Evolutionary conservation across 2,113 vertebrate species (phyloP).

Genomic region (Danio rerio): GRCz12tu NC_133185.1:36537501-36538000

Average conservation of each 20-base stretch:
- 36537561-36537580: background rate
- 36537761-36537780: constrained; percentile 57
- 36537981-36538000: constrained; percentile 17
- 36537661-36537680: constrained; percentile 37
- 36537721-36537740: constrained; percentile 63
- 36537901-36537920: constrained; percentile 76
- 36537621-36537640: constrained; percentile 15
- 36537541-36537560: background rate
- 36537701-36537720: constrained; percentile 63
- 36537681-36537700: constrained; percentile 29
- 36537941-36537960: constrained; percentile 41
- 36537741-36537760: constrained; percentile 52
- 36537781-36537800: constrained; percentile 68
- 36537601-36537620: background rate
- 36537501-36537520: background rate
- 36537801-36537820: constrained; percentile 34
- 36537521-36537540: constrained; percentile 14
- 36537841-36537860: constrained; percentile 87
- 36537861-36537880: constrained; percentile 75
- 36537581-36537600: constrained; percentile 1
- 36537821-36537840: constrained; percentile 76
- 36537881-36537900: constrained; percentile 78
- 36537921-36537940: constrained; percentile 59
- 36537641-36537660: constrained; percentile 14
- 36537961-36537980: constrained; percentile 3